Evolutionary conservation across 1,140 invertebrate species (phyloP), one percentile per base, ranked within the genome.

Genomic region (Phymastichus coffea): DNA sequence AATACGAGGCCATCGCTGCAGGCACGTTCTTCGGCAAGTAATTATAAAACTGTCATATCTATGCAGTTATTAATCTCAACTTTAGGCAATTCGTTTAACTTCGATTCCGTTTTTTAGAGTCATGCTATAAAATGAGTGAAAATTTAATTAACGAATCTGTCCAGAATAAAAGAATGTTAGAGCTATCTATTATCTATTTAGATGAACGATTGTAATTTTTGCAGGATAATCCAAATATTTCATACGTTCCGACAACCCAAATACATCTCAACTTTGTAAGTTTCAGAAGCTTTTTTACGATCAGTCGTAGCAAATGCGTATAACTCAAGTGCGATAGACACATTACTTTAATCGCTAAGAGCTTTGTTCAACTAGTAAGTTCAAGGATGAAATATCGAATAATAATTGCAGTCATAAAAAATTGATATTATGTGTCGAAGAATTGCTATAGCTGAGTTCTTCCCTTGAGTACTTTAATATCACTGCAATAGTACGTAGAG

Each of bases 331-430:
- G 48, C 51, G 43, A 28, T 65, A 69, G 68, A 71, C 68, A 67
- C 70, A 71, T 59, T 61, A 66, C 59, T 67, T 62, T 64, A 71
- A 70, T 72, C 64, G 65, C 68, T 68, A 68, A 71, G 65, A 68
- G 66, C 65, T 68, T 63, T 51, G 14, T 17, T 54, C 43, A 33
- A 47, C n/a, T 54, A 54, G 25, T 30, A 28, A 30, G 25, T 54
- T 54, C 44, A 9, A 54, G 43, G 37, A 7, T 25, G 49, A 59
- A 25, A 51, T 44, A 58, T 58, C 37, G 40, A 44, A 52, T 52
- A 22, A 30, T 33, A 25, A 57, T n/a, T n/a, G n/a, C n/a, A n/a
- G n/a, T n/a, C n/a, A n/a, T n/a, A n/a, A n/a, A n/a, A n/a, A n/a
- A n/a, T n/a, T n/a, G n/a, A n/a, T n/a, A n/a, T n/a, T n/a, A n/a